These are phyloP conservation scores for Dilophus febrilis DNA, from an alignment of 2,888 invertebrate species.

Conservation along the genomic window DNA sequence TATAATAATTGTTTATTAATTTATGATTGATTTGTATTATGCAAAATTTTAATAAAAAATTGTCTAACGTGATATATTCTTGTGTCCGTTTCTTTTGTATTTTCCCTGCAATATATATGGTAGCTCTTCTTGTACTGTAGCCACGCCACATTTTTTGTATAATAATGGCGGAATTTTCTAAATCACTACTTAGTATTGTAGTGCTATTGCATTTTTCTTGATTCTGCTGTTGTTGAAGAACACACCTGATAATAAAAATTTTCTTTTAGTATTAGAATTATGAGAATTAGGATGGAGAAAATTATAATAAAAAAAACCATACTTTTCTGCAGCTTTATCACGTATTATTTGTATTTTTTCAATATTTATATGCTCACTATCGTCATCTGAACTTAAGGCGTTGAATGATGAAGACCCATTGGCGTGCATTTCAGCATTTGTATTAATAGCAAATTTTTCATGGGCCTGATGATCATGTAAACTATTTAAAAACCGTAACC, in stretches of 20 bases:
- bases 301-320: no score
- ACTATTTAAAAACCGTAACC: slow-evolving; percentile 4
- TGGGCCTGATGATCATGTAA: not conserved
- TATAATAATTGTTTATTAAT: no score
- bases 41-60: no score
- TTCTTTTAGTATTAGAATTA: slow-evolving; percentile 20
- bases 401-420: no score
- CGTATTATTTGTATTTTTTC: slow-evolving; percentile 49
- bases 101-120: slow-evolving; percentile 38
- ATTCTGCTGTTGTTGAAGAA: slow-evolving; percentile 10
- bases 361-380: slow-evolving; percentile 44
- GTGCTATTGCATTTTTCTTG: no score
- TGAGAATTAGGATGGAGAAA: no score
- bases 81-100: slow-evolving; percentile 62
- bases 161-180: slow-evolving; percentile 47
- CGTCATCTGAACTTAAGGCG: slow-evolving; percentile 46
- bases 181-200: slow-evolving; percentile 11
- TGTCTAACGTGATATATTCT: slow-evolving; percentile 71
- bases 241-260: slow-evolving; percentile 17
- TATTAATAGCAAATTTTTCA: not conserved
- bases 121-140: slow-evolving; percentile 53
- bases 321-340: slow-evolving; percentile 39
- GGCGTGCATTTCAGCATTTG: no score
- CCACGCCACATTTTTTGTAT: slow-evolving; percentile 82
- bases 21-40: no score